phyloP scores from a whole-genome alignment of 1,140 invertebrate genomes.

The Lasioglossum baleicum region DNA sequence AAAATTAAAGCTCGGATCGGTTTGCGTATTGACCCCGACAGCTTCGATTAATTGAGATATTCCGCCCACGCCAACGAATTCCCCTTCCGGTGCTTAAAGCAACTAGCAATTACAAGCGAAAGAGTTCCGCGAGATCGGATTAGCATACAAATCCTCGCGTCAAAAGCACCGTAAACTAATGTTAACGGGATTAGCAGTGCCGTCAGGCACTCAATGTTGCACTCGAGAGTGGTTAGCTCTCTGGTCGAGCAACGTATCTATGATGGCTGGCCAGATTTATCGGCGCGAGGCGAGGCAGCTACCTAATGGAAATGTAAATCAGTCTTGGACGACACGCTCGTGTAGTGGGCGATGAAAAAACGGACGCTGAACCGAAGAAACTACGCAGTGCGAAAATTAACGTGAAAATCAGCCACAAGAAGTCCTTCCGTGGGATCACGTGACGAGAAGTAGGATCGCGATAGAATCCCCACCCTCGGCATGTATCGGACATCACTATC shows the following conservation, averaged over 20 bases:
- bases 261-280: constrained; percentile 51
- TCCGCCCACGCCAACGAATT: too few relatives aligned
- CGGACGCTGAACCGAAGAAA: constrained; percentile 46
- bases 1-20: background rate
- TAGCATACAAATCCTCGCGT: constrained; percentile 22
- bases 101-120: background rate
- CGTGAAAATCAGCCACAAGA: background rate
- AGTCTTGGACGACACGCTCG: constrained; percentile 65
- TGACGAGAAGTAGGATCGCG: too few relatives aligned
- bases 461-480: too few relatives aligned
- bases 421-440: too few relatives aligned
- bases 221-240: background rate
- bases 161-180: constrained; percentile 1
- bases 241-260: background rate
- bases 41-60: background rate
- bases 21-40: background rate
- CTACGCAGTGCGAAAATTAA: constrained; percentile 41
- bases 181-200: constrained; percentile 19
- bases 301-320: constrained; percentile 71
- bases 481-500: too few relatives aligned
- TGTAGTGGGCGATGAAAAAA: constrained; percentile 59
- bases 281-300: constrained; percentile 32
- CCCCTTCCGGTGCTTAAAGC: background rate
- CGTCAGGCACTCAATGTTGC: background rate
- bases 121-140: background rate